phyloP scores from a whole-genome alignment of 2,797 vertebrate genomes.

The Oceanodroma leucorhoa region DNA sequence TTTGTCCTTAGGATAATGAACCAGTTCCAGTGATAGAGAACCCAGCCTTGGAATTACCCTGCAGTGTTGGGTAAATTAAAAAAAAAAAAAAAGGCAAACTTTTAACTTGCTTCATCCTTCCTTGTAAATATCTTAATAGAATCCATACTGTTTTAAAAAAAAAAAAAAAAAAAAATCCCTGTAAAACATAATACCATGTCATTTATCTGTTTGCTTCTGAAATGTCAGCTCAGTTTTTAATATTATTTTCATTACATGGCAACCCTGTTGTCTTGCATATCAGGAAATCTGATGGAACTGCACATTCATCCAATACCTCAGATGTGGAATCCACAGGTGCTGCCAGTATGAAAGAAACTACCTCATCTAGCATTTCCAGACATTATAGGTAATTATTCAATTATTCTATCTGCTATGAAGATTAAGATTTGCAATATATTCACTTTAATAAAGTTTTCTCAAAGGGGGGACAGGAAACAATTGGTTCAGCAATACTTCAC shows the following conservation, averaged over 20 bases:
- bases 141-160: too few species aligned
- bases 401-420: not conserved
- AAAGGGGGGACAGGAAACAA: not conserved
- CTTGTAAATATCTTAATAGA: too few species aligned
- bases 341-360: slow-evolving; percentile 96
- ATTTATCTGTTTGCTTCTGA: not conserved
- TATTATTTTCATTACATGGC: slow-evolving; percentile 58
- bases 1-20: slow-evolving; percentile 75
- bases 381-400: slow-evolving; percentile 84
- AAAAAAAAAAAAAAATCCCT: not conserved
- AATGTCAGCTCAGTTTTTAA: slow-evolving; percentile 3
- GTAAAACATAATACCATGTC: not conserved
- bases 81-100: not conserved
- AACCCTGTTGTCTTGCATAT: slow-evolving; percentile 34
- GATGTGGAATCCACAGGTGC: slow-evolving; percentile 92
- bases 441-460: not conserved
- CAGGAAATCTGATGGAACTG: slow-evolving; percentile 84
- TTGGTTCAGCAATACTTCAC: not conserved
- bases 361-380: slow-evolving; percentile 95
- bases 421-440: not conserved
- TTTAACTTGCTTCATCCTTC: too few species aligned
- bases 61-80: slow-evolving; percentile 85
- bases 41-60: slow-evolving; percentile 83
- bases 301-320: slow-evolving; percentile 89
- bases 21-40: slow-evolving; percentile 79